Percentiles rank a stretch among this genome's conserved stretches.
Conservation (phyloP, 2,888 invertebrate species). For the Drosophila paracracens region DNA sequence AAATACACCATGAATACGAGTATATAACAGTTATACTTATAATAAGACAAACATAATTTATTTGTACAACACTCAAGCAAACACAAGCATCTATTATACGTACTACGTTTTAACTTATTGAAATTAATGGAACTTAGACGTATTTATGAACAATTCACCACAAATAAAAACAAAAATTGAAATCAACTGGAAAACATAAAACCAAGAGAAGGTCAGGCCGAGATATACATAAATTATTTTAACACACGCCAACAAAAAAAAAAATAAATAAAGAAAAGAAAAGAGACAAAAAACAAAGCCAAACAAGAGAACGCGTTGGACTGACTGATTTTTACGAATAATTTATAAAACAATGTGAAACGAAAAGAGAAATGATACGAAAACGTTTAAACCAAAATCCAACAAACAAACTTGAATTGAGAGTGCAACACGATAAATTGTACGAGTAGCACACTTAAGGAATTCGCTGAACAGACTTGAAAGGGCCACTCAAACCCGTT, state of each 20-base stretch:
- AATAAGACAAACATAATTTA: conserved; percentile 41
- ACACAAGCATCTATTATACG: conserved; percentile 63
- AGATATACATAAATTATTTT: conserved; percentile 14
- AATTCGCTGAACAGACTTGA: conserved; percentile 70
- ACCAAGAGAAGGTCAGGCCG: conserved; percentile 24
- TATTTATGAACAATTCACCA: conserved; percentile 60
- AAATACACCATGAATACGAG: conserved; percentile 30
- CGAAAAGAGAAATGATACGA: conserved; percentile 7
- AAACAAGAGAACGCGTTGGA: conserved; percentile 67
- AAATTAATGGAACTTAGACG: conserved; percentile 60
- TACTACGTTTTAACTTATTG: conserved; percentile 73
- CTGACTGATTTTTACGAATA: conserved; percentile 77
- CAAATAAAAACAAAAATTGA: conserved; percentile 19
- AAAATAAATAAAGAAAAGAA: not conserved
- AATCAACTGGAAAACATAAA: conserved; percentile 15
- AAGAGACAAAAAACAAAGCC: conserved; percentile 46
- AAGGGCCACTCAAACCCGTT: conserved; percentile 20
- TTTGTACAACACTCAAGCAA: conserved; percentile 57
- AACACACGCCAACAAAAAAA: conserved; percentile 10
- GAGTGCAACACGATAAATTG: conserved; percentile 19
- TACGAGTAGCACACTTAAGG: conserved; percentile 52
- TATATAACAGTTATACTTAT: conserved; percentile 40
- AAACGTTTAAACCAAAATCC: conserved; percentile 37
- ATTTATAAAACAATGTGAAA: conserved; percentile 42
- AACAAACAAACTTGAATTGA: conserved; percentile 42